Percentiles rank a stretch among this genome's conserved stretches.
phyloP scores from a whole-genome alignment of 2,113 vertebrate genomes.

The Verasper variegatus region DNA sequence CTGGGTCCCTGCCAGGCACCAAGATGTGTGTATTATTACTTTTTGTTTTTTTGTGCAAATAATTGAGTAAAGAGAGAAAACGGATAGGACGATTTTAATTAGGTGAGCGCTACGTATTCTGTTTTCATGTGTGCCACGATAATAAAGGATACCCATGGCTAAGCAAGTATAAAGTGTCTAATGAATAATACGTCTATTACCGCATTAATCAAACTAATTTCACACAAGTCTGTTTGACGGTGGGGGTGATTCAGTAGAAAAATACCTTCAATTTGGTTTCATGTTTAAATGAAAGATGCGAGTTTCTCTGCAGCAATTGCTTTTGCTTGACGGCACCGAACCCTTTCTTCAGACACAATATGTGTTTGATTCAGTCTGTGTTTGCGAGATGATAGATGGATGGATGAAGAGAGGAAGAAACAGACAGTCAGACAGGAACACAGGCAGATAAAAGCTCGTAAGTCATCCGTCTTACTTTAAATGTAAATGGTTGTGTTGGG shows the following conservation, averaged over 20 bases:
- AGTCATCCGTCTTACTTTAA: conserved; percentile 64
- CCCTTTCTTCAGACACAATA: conserved; percentile 19
- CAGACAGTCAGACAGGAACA: conserved; percentile 25
- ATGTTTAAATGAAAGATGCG: conserved; percentile 24
- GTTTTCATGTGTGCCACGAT: conserved; percentile 33
- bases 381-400: conserved; percentile 9
- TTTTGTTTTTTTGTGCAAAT: conserved; percentile 41
- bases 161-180: conserved; percentile 37
- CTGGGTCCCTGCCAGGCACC: conserved; percentile 19
- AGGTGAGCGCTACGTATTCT: conserved; percentile 31
- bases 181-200: conserved; percentile 53
- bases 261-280: conserved; percentile 17
- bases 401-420: background rate
- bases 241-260: conserved; percentile 6
- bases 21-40: conserved; percentile 33
- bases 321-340: background rate
- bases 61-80: conserved; percentile 55
- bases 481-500: conserved; percentile 72
- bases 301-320: background rate
- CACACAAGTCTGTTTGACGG: conserved; percentile 17
- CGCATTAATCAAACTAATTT: conserved; percentile 48
- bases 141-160: conserved; percentile 35
- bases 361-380: background rate
- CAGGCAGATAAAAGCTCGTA: conserved; percentile 42
- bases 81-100: conserved; percentile 59